Conservation (phyloP, 1,140 invertebrate genomes). For the Elysia chlorotica region DNA sequence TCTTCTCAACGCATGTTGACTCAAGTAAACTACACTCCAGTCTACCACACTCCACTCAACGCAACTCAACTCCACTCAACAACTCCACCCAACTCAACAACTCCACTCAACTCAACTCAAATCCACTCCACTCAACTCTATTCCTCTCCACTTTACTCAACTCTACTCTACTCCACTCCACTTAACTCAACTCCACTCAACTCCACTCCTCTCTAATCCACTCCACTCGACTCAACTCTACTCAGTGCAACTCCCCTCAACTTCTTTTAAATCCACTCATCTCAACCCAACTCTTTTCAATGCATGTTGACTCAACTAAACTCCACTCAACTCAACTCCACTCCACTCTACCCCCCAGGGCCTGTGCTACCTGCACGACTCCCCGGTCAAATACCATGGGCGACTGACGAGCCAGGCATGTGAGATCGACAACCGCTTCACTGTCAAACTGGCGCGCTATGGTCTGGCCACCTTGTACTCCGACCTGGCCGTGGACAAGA, state of each 20-base stretch:
- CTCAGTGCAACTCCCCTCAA: too few species aligned
- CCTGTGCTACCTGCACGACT: constrained; percentile 87
- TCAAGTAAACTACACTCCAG: too few species aligned
- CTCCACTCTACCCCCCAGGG: constrained; percentile 67
- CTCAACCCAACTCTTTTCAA: too few species aligned
- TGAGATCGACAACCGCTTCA: constrained; percentile 90
- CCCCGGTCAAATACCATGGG: constrained; percentile 82
- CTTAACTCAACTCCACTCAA: neutral
- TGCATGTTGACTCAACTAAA: neutral
- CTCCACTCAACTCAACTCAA: too few species aligned
- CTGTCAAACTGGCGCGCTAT: constrained; percentile 90
- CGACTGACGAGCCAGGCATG: constrained; percentile 93
- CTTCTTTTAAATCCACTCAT: too few species aligned
- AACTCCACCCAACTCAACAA: too few species aligned
- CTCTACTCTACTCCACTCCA: neutral
- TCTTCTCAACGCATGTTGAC: too few species aligned
- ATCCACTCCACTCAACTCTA: too few species aligned
- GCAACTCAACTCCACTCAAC: too few species aligned
- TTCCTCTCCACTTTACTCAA: too few species aligned
- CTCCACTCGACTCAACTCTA: too few species aligned
- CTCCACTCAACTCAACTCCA: neutral
- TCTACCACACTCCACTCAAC: too few species aligned
- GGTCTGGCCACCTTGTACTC: constrained; percentile 70
- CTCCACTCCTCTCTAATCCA: neutral
- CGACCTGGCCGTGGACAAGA: neutral